Base-by-base conservation (phyloP, 2,888 invertebrate genomes). In the Pocota personata region DNA sequence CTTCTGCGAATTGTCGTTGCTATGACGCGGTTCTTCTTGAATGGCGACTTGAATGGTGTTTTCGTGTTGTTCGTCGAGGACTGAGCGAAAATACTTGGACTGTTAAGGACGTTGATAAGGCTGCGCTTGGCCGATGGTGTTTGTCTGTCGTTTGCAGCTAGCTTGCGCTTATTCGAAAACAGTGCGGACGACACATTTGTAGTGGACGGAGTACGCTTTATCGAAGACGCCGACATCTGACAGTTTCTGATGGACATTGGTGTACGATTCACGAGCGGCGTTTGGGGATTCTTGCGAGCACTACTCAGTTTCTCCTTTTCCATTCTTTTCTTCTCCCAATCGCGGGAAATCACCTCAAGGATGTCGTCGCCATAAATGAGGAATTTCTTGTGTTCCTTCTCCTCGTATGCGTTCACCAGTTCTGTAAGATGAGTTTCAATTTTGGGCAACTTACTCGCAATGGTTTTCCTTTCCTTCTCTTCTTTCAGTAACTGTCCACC, bases 401-500 rank as follows among this genome's bases (percentile, higher is more conserved):
- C 89, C 90, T 95, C 94, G 88, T 94, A 95, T 0, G 93, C 92
- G 0, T 88, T 82, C 2, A 91, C 94, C 64, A 95, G 88, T 0
- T 93, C 93, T 1, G 92, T 92, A 0, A 97, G 93, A 89, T 95
- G 94, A 0, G 93, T 94, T 91, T 97, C 96, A 46, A 97, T 94
- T 92, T 95, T 95, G 0, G 97, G 97, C 62, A 97, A 91, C 92
- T 95, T 93, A 87, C 93, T 95, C 37, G 94, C 94, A 8, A 97
- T 94, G 7, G 94, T 93, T 90, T 97, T 98, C n/a, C 98, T 93
- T 89, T 97, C 97, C 89, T 96, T 97, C 91, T 98, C 98, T 90
- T 98, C 98, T 66, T 95, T 94, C 1, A 98, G 92, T 5, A 98
- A 93, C 88, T 97, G 96, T 0, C 98, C 97, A 0, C 98, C 98